These are phyloP conservation scores for Eolophus roseicapilla DNA, from an alignment of 2,113 vertebrate genomes.

Conservation along the genomic window DNA sequence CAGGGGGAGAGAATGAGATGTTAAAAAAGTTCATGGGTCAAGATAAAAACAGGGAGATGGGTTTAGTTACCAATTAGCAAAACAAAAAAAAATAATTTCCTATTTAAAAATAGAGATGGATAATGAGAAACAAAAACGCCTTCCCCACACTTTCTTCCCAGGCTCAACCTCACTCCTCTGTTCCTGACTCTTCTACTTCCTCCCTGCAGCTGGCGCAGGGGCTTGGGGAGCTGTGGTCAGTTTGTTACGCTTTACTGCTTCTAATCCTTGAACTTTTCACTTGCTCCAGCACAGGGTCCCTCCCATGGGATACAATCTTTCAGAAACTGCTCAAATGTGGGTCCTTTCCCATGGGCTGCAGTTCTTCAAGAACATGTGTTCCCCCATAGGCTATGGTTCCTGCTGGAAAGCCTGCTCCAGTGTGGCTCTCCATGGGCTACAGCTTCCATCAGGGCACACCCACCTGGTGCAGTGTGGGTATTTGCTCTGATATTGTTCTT, in stretches of 20 bases:
- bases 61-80: neutral
- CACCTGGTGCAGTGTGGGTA: neutral
- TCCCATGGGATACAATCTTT: neutral
- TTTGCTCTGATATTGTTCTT: rapidly evolving
- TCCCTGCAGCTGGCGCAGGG: rapidly evolving
- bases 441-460: neutral
- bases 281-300: neutral
- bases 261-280: neutral
- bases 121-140: neutral
- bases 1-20: neutral
- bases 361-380: neutral
- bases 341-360: neutral
- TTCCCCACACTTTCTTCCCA: neutral
- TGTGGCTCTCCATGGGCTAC: neutral
- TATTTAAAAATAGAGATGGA: neutral
- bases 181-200: neutral
- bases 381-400: neutral
- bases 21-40: neutral
- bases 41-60: neutral
- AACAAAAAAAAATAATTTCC: neutral
- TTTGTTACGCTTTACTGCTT: neutral
- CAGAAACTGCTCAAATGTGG: neutral
- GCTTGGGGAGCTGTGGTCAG: rapidly evolving
- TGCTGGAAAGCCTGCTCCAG: neutral
- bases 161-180: neutral